Evolutionary conservation across 2,113 vertebrate genomes (phyloP), one percentile per base, ranked within the genome.

Genomic region (Egretta garzetta): DNA sequence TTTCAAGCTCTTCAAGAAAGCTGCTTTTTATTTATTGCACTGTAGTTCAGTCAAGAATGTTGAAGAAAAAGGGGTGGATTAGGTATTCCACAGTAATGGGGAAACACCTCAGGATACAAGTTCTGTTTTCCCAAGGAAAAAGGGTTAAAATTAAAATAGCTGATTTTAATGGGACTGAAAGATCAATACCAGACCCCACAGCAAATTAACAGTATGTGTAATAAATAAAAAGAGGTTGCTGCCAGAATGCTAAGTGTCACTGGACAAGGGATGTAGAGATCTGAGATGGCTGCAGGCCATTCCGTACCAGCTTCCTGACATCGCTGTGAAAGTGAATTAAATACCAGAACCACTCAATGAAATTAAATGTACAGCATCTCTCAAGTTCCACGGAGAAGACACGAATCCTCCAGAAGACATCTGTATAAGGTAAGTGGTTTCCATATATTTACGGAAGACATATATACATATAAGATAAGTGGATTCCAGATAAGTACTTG

Each of bases 141-240:
- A 77, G 47, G 58, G 58, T 85, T 91, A 80, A 95, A 90, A 75
- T 83, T 76, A 80, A 96, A 83, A 81, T 18, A 86, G 49, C 41
- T 64, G 35, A 67, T 82, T 92, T 88, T 88, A 91, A 95, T 86
- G 55, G 24, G 45, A 71, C 55, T 55, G 45, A 60, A 95, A 87
- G 81, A 94, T 88, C 91, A 95, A 43, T 74, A 91, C 23, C 26
- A 86, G 59, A 80, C 50, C 53, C 74, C 71, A 75, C 0, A 4
- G 91, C 75, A 90, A 88, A 93, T 87, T 79, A 95, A 93, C 11
- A 80, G 37, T 26, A 80, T 50, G 32, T n/a, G 71, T 56, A 92
- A 86, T 56, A 90, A 88, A 80, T 4, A 3, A 53, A 83, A 83
- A 76, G 58, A 90, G 28, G 26, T 58, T 80, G 50, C 72, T 84